Percentiles rank a stretch among this genome's conserved stretches.
phyloP scores from a whole-genome alignment of 2,888 invertebrate species.

The Oligia latruncula region DNA sequence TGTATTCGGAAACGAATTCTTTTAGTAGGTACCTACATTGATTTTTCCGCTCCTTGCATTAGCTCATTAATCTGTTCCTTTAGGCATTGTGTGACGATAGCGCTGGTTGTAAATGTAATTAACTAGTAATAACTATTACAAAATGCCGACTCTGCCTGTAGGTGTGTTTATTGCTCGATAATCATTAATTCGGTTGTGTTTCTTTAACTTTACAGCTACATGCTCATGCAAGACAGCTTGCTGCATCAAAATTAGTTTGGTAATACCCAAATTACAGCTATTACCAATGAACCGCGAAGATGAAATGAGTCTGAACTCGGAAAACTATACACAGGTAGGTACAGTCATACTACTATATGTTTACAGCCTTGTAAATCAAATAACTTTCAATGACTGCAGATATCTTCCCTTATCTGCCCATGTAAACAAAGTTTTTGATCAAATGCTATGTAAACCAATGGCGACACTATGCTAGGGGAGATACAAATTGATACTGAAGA shows the following conservation, averaged over 20 bases:
- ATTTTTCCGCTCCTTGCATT: slow-evolving; percentile 42
- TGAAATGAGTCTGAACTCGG: slow-evolving; percentile 9
- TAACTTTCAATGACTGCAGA: slow-evolving; percentile 27
- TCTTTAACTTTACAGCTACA: slow-evolving; percentile 39
- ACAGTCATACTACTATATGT: neutral
- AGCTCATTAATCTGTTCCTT: slow-evolving; percentile 28
- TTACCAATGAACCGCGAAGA: slow-evolving; percentile 27
- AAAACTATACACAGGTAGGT: neutral
- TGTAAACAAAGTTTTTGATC: slow-evolving; percentile 56
- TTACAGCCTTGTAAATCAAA: slow-evolving; percentile 21
- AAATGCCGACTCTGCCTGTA: slow-evolving; percentile 29
- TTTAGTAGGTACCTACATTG: slow-evolving; percentile 19
- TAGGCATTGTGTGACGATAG: slow-evolving; percentile 27
- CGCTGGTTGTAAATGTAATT: slow-evolving; percentile 28
- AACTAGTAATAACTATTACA: slow-evolving; percentile 30
- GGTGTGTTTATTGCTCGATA: slow-evolving; percentile 29
- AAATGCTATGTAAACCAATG: slow-evolving; percentile 60
- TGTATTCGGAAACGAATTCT: slow-evolving; percentile 37
- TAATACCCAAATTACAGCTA: slow-evolving; percentile 54
- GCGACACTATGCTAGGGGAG: slow-evolving; percentile 50
- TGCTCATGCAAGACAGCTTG: slow-evolving; percentile 38
- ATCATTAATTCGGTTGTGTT: slow-evolving; percentile 36
- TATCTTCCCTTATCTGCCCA: slow-evolving; percentile 44
- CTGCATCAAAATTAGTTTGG: slow-evolving; percentile 55
- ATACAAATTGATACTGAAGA: slow-evolving; percentile 41